phyloP scores from a whole-genome alignment of 2,888 invertebrate genomes.

The Priocnemis perturbator region DNA sequence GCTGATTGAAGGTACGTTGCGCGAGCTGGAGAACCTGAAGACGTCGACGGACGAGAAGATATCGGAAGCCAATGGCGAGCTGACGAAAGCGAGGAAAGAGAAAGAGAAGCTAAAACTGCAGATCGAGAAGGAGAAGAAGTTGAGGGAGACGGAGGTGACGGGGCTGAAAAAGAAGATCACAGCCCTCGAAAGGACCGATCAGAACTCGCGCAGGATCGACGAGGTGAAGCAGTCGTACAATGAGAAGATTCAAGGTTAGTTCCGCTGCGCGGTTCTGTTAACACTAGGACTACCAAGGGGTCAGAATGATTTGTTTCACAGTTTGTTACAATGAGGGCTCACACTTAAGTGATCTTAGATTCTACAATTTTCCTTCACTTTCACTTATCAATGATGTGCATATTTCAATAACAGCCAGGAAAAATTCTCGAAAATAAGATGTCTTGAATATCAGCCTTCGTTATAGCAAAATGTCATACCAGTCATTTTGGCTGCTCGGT shows the following conservation, averaged over 20 bases:
- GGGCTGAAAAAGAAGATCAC: conserved; percentile 85
- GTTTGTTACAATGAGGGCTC: too few species aligned
- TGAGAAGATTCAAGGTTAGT: conserved; percentile 82
- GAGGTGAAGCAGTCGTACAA: conserved; percentile 83
- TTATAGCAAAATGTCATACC: too few species aligned
- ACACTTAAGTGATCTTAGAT: too few species aligned
- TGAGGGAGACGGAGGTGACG: conserved; percentile 86
- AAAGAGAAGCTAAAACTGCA: conserved; percentile 82
- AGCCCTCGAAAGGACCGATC: conserved; percentile 80
- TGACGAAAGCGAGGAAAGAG: conserved; percentile 78
- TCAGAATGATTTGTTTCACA: too few species aligned
- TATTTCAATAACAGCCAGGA: too few species aligned
- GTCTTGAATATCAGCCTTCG: too few species aligned
- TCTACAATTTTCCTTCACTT: too few species aligned
- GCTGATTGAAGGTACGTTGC: conserved; percentile 74
- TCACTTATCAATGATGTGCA: too few species aligned
- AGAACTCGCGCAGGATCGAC: conserved; percentile 80
- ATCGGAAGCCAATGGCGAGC: conserved; percentile 76
- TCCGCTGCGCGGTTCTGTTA: conserved; percentile 3
- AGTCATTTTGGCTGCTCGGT: too few species aligned
- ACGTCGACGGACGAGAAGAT: conserved; percentile 74
- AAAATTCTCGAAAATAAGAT: too few species aligned
- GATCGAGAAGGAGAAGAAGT: conserved; percentile 85
- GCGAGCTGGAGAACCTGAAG: conserved; percentile 77
- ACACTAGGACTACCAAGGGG: too few species aligned